Conservation (phyloP, 1,140 invertebrate species). For the Matsumurasca onukii region DNA sequence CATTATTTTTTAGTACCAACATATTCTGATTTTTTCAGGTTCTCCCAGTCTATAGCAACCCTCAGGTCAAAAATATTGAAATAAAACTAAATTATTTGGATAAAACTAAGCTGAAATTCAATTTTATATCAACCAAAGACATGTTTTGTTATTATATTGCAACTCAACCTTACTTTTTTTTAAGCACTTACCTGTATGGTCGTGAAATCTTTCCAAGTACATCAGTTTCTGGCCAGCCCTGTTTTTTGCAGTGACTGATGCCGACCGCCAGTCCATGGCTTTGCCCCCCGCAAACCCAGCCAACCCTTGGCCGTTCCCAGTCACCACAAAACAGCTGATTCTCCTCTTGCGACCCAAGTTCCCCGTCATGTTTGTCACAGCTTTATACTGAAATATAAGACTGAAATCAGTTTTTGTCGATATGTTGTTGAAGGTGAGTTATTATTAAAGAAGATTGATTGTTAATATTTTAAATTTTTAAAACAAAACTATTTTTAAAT, state of each 20-base stretch:
- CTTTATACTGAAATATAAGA: slow-evolving; percentile 48
- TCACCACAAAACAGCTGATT: slow-evolving; percentile 70
- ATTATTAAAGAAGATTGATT: background rate
- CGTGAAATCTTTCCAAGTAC: slow-evolving; percentile 75
- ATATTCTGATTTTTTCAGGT: too few species aligned
- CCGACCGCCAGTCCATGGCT: slow-evolving; percentile 61
- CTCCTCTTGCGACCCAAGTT: slow-evolving; percentile 74
- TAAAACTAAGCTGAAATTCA: too few species aligned
- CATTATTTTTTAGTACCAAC: too few species aligned
- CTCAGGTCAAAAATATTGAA: too few species aligned
- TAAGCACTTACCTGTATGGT: slow-evolving; percentile 77
- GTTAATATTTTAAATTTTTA: slow-evolving; percentile 17
- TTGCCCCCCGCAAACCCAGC: slow-evolving; percentile 79
- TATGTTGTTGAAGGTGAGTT: background rate
- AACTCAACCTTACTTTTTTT: too few species aligned
- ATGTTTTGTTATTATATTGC: too few species aligned
- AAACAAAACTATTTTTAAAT: slow-evolving; percentile 18
- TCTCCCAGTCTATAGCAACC: too few species aligned
- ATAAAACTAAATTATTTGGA: too few species aligned
- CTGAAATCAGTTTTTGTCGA: background rate
- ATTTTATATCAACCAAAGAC: too few species aligned
- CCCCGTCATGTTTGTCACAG: slow-evolving; percentile 81
- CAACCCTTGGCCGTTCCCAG: slow-evolving; percentile 88
- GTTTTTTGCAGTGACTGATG: slow-evolving; percentile 78
- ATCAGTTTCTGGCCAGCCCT: slow-evolving; percentile 83